Percentiles rank a stretch among this genome's conserved stretches.
Evolutionary conservation across 2,113 vertebrate species (phyloP).

Genomic region (Larimichthys crocea): DNA sequence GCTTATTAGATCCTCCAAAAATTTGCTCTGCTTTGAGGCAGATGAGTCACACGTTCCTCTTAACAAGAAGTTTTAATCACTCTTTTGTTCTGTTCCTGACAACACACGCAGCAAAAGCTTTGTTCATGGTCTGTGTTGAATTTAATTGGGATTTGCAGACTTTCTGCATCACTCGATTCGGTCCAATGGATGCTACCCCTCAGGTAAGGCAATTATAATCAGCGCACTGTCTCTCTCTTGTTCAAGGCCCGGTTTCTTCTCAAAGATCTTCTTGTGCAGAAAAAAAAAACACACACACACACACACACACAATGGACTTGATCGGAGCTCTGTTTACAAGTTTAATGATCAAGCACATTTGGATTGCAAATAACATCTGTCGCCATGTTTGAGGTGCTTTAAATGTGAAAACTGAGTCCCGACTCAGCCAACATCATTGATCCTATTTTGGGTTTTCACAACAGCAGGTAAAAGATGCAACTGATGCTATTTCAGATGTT

Average conservation of each 20-base stretch:
- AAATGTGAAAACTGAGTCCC: slow-evolving; percentile 23
- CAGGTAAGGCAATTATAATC: slow-evolving; percentile 78
- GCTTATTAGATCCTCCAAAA: slow-evolving; percentile 64
- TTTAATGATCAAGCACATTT: slow-evolving; percentile 59
- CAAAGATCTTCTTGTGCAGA: slow-evolving; percentile 46
- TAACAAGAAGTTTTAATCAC: slow-evolving; percentile 71
- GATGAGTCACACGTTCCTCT: slow-evolving; percentile 52
- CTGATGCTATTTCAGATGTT: slow-evolving; percentile 32
- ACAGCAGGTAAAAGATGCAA: neutral
- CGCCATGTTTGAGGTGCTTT: slow-evolving; percentile 13
- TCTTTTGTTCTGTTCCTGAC: slow-evolving; percentile 63
- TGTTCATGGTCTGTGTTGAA: slow-evolving; percentile 62
- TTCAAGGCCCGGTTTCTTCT: slow-evolving; percentile 48
- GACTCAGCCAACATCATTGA: slow-evolving; percentile 20
- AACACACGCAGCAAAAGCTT: slow-evolving; percentile 61
- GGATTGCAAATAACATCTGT: slow-evolving; percentile 60
- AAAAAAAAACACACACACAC: neutral
- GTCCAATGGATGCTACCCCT: slow-evolving; percentile 57
- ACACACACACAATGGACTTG: slow-evolving; percentile 29
- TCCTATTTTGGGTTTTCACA: slow-evolving; percentile 33
- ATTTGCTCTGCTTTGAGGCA: slow-evolving; percentile 61
- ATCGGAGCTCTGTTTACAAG: slow-evolving; percentile 52
- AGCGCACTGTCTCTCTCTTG: slow-evolving; percentile 43
- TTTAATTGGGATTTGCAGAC: slow-evolving; percentile 76
- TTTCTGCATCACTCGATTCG: slow-evolving; percentile 58